Percentiles rank a stretch among this genome's conserved stretches.
These are phyloP conservation scores for Pseudopodoces humilis DNA, from an alignment of 2,113 vertebrate species.

Conservation along the genomic window DNA sequence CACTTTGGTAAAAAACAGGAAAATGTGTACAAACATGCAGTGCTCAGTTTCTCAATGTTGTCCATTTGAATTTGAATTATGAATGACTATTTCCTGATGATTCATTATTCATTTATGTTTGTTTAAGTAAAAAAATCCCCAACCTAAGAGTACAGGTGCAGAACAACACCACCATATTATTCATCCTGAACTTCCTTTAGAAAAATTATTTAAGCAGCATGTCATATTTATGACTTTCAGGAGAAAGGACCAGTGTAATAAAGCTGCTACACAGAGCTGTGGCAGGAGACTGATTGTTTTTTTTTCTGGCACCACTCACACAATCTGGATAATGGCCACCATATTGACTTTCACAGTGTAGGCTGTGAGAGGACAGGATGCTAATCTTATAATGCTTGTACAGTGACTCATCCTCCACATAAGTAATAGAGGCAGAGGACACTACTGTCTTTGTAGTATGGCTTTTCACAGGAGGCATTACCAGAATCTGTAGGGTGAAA, in stretches of 20 bases:
- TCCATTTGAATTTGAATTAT: not conserved
- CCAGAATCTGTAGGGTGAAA: not conserved
- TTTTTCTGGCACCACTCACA: slow-evolving; percentile 26
- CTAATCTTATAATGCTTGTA: slow-evolving; percentile 31
- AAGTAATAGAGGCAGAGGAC: not conserved
- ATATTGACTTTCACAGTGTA: slow-evolving; percentile 35
- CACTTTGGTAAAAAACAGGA: not conserved
- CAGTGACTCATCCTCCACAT: slow-evolving; percentile 30
- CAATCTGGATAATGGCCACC: slow-evolving; percentile 46
- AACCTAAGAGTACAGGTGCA: not conserved
- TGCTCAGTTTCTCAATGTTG: not conserved
- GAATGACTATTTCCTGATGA: not conserved
- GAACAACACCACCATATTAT: not conserved
- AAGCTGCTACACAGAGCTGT: not conserved
- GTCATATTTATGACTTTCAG: slow-evolving; percentile 1
- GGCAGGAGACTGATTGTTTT: not conserved
- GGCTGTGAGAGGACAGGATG: not conserved
- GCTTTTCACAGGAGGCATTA: not conserved
- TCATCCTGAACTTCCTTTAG: not conserved
- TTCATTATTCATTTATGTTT: not conserved
- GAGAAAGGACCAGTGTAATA: slow-evolving; percentile 3
- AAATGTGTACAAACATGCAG: not conserved
- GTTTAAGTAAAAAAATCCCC: not conserved
- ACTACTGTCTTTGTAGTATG: not conserved
- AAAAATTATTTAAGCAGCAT: slow-evolving; percentile 8